These are phyloP conservation scores for Allenopithecus nigroviridis DNA, from an alignment of 2,797 vertebrate species.

Conservation along the genomic window DNA sequence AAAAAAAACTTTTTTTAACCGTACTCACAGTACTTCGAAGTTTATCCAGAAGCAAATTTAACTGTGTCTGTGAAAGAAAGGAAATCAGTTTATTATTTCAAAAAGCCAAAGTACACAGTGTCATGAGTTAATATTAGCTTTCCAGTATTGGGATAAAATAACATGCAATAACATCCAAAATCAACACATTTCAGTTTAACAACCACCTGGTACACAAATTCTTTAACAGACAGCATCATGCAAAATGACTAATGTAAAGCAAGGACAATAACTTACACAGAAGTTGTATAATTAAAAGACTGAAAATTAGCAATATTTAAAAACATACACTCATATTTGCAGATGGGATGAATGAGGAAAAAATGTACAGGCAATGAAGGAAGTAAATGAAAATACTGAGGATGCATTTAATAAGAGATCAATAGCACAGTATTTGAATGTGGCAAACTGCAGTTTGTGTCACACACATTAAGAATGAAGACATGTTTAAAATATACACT, in stretches of 20 bases:
- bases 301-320: slow-evolving; percentile 14
- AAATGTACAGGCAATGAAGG: neutral
- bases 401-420: neutral
- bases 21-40: slow-evolving; percentile 96
- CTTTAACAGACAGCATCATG: slow-evolving; percentile 69
- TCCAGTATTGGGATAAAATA: slow-evolving; percentile 24
- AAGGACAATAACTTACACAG: slow-evolving; percentile 32
- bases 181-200: slow-evolving; percentile 26
- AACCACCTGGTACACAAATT: slow-evolving; percentile 9
- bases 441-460: neutral
- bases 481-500: neutral
- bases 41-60: slow-evolving; percentile 97
- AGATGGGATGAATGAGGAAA: neutral
- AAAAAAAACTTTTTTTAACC: neutral
- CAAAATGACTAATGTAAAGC: slow-evolving; percentile 65
- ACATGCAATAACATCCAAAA: slow-evolving; percentile 19
- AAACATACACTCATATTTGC: neutral
- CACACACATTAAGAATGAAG: neutral
- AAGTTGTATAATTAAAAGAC: neutral
- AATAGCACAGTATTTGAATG: neutral
- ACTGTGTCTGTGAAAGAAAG: slow-evolving; percentile 91
- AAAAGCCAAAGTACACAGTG: neutral
- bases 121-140: neutral
- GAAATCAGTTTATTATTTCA: slow-evolving; percentile 54
- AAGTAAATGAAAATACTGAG: neutral